Percentiles rank a stretch among this genome's conserved stretches.
These are phyloP conservation scores for Phrixothrix hirtus DNA, from an alignment of 2,888 invertebrate species.

Conservation along the genomic window DNA sequence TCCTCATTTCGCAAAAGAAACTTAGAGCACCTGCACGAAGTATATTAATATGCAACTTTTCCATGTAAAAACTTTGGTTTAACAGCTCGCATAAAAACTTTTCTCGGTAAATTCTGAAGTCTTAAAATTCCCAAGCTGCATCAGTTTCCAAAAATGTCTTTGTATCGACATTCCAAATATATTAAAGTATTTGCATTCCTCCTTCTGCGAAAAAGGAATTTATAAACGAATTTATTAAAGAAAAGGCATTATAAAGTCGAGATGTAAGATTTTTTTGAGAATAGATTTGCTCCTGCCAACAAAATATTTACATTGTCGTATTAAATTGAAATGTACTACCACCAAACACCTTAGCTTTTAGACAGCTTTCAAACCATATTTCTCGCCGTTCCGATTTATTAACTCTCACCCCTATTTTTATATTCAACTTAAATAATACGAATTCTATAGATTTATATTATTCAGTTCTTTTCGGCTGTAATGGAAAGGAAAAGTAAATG, in stretches of 20 bases:
- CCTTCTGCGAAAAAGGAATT: slow-evolving; percentile 18
- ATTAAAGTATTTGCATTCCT: slow-evolving; percentile 37
- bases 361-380: background rate
- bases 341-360: slow-evolving; percentile 6
- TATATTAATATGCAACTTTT: slow-evolving; percentile 31
- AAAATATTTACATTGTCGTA: slow-evolving; percentile 13
- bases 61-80: slow-evolving; percentile 31
- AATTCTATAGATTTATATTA: too few relatives aligned
- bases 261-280: slow-evolving; percentile 19
- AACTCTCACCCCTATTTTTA: background rate
- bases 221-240: slow-evolving; percentile 30
- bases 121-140: slow-evolving; percentile 30
- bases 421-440: background rate
- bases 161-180: slow-evolving; percentile 42
- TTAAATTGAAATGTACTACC: slow-evolving; percentile 17
- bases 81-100: slow-evolving; percentile 23
- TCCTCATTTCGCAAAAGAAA: slow-evolving; percentile 12
- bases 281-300: slow-evolving; percentile 9
- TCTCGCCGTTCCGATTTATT: slow-evolving; percentile 4
- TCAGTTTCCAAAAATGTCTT: slow-evolving; percentile 37
- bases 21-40: slow-evolving; percentile 25
- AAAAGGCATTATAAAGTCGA: slow-evolving; percentile 24
- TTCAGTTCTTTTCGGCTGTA: too few relatives aligned
- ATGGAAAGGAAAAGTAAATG: too few relatives aligned
- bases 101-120: slow-evolving; percentile 24